Evolutionary conservation across 2,797 vertebrate genomes (phyloP).

Genomic region (Gymnoscopelus braueri): DNA sequence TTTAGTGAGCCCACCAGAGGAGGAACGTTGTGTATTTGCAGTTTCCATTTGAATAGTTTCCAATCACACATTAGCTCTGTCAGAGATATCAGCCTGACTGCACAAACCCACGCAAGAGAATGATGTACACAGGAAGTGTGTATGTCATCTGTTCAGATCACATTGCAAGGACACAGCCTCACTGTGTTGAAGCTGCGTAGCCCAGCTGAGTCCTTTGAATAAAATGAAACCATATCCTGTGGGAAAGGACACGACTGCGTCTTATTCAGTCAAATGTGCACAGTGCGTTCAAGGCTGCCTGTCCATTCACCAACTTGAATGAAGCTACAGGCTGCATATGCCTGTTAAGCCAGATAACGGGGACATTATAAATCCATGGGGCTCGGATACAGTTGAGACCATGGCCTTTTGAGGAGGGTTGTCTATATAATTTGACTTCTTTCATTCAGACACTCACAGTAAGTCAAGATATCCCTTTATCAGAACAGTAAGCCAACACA

Average conservation of each 20-base stretch:
- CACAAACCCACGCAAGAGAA: neutral
- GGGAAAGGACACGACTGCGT: constrained; percentile 25
- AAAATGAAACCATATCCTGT: constrained; percentile 27
- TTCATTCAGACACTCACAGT: constrained; percentile 20
- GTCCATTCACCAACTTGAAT: constrained; percentile 53
- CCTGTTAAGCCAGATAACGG: constrained; percentile 31
- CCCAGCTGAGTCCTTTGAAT: constrained; percentile 47
- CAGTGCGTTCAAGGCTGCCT: constrained; percentile 33
- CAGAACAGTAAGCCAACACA: too few relatives aligned
- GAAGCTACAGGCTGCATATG: constrained; percentile 6
- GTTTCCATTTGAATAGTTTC: neutral
- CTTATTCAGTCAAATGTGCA: constrained; percentile 35
- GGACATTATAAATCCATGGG: constrained; percentile 16
- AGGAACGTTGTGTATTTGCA: neutral
- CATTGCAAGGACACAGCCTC: constrained; percentile 46
- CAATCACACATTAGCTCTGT: too few relatives aligned
- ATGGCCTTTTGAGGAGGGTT: constrained; percentile 6
- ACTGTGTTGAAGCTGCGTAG: constrained; percentile 27
- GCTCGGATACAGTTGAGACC: constrained; percentile 21
- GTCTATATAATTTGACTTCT: constrained; percentile 25
- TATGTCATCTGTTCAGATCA: constrained; percentile 28
- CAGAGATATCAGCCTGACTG: too few relatives aligned
- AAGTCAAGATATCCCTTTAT: neutral
- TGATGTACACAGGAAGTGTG: neutral
- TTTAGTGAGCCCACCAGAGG: neutral